A percentile compares a stretch with the other conserved stretches of the same genome.
Evolutionary conservation across 92 coral and sea anemone genomes (phyloP).

Genomic region (Porites evermanni): DNA sequence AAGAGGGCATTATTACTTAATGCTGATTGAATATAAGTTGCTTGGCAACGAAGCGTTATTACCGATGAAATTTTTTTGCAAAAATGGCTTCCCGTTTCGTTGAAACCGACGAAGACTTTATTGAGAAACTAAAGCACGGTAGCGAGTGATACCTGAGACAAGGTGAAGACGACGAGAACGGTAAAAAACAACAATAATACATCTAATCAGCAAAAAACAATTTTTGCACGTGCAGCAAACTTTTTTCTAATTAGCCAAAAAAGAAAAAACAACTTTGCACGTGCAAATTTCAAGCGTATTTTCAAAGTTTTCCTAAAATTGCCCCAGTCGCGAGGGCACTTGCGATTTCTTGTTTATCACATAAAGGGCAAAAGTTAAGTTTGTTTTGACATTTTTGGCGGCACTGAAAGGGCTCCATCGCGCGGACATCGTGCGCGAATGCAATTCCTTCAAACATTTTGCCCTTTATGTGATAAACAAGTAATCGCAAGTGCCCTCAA

Average conservation of each 20-base stretch:
- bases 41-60: background rate
- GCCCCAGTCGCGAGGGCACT: no score
- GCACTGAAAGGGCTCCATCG: slow-evolving; percentile 11
- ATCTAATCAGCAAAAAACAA: no score
- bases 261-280: background rate
- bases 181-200: no score
- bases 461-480: slow-evolving; percentile 16
- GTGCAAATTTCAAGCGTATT: background rate
- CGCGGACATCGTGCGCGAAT: slow-evolving; percentile 6
- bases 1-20: background rate
- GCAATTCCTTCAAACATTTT: background rate
- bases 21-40: background rate
- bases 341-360: no score
- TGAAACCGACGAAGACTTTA: background rate
- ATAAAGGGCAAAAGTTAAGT: background rate
- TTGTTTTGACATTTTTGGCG: slow-evolving; percentile 14
- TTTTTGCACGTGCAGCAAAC: no score
- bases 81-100: background rate
- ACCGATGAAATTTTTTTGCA: background rate
- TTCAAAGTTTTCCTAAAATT: no score
- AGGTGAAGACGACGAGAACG: background rate
- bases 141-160: background rate
- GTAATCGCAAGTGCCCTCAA: slow-evolving; percentile 5
- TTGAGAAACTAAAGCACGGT: no score
- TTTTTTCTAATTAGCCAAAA: background rate